phyloP scores from a whole-genome alignment of 2,888 invertebrate species.

The Diogma glabrata region DNA sequence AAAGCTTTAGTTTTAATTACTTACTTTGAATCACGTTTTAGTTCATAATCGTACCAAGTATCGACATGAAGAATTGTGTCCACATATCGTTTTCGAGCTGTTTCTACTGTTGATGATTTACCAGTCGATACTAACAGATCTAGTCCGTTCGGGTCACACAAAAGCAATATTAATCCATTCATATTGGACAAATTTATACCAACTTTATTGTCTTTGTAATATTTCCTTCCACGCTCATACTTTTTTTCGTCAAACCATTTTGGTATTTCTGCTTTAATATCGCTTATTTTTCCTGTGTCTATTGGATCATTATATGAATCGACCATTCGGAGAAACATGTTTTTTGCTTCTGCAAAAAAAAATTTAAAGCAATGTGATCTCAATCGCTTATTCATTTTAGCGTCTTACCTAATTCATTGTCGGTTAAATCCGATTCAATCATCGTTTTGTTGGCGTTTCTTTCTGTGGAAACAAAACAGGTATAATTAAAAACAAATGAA shows the following conservation, averaged over 20 bases:
- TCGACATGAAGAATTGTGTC: not conserved
- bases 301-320: not conserved
- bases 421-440: too few relatives aligned
- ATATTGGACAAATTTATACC: not conserved
- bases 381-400: too few relatives aligned
- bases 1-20: not conserved
- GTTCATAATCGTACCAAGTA: conserved; percentile 4
- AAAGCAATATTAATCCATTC: conserved; percentile 1
- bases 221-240: conserved; percentile 1
- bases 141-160: conserved; percentile 1
- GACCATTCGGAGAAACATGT: not conserved
- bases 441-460: too few relatives aligned
- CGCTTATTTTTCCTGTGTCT: not conserved
- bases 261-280: not conserved
- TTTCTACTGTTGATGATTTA: not conserved
- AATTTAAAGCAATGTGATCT: too few relatives aligned
- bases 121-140: not conserved
- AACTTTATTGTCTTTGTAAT: conserved; percentile 5
- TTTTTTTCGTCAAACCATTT: conserved; percentile 6
- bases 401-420: too few relatives aligned
- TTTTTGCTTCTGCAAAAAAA: conserved; percentile 4
- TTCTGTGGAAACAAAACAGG: too few relatives aligned
- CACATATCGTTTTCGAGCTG: not conserved
- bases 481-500: too few relatives aligned
- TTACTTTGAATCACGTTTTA: conserved; percentile 5